These are phyloP conservation scores for Nettapus auritus DNA, from an alignment of 2,113 vertebrate species.

Conservation along the genomic window DNA sequence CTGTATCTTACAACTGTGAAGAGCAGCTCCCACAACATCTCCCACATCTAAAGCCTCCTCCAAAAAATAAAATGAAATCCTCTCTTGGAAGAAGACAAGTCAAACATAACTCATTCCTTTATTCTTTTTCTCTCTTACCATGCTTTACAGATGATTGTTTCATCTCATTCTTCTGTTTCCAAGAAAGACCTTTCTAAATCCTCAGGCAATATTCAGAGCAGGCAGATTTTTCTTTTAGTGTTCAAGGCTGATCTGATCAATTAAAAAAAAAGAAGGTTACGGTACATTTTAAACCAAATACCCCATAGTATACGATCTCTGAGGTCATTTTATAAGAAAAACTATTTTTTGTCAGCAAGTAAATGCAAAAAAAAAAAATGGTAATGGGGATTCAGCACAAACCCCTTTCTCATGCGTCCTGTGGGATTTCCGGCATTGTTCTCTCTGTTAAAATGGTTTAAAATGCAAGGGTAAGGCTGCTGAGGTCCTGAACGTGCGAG, in stretches of 20 bases:
- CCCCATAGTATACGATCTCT: slow-evolving; percentile 32
- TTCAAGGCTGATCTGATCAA: slow-evolving; percentile 64
- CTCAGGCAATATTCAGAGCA: slow-evolving; percentile 67
- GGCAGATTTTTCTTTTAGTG: slow-evolving; percentile 55
- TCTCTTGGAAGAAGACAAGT: slow-evolving; percentile 51
- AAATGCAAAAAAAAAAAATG: slow-evolving; percentile 14
- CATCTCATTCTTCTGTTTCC: slow-evolving; percentile 62
- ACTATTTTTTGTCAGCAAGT: slow-evolving; percentile 52
- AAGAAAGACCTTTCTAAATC: slow-evolving; percentile 61
- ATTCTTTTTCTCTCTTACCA: slow-evolving; percentile 55
- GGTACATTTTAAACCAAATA: slow-evolving; percentile 52
- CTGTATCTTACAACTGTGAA: not conserved
- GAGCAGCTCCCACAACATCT: not conserved
- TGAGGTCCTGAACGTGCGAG: not conserved
- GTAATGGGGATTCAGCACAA: slow-evolving; percentile 44
- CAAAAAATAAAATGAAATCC: not conserved
- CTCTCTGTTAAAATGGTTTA: slow-evolving; percentile 39
- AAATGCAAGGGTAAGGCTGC: slow-evolving; percentile 20
- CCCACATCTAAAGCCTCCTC: not conserved
- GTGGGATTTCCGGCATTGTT: slow-evolving; percentile 15
- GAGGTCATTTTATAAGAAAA: slow-evolving; percentile 41
- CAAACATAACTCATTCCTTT: slow-evolving; percentile 38
- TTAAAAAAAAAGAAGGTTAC: slow-evolving; percentile 39
- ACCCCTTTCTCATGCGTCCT: slow-evolving; percentile 9
- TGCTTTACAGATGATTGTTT: slow-evolving; percentile 56